phyloP scores from a whole-genome alignment of 2,888 invertebrate genomes.

The Chrysopilus asiliformis region DNA sequence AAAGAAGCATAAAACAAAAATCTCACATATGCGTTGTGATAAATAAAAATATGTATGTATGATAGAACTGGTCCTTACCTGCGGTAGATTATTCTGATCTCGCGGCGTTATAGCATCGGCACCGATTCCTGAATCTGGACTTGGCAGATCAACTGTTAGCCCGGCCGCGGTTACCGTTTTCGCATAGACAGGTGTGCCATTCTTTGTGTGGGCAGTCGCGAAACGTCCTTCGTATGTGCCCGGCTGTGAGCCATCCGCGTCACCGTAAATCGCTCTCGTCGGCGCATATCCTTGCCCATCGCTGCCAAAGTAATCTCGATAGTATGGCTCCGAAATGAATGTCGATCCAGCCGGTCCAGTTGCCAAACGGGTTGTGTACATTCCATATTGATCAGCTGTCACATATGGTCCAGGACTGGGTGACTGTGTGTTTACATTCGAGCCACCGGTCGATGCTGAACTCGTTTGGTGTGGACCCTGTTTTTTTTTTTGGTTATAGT shows the following conservation, averaged over 20 bases:
- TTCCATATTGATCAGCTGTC: slow-evolving; percentile 34
- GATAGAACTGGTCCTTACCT: no score
- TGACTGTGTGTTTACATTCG: slow-evolving; percentile 32
- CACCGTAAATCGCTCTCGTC: slow-evolving; percentile 30
- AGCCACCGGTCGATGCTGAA: slow-evolving; percentile 20
- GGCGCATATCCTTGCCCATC: slow-evolving; percentile 36
- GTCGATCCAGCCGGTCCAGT: slow-evolving; percentile 37
- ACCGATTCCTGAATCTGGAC: slow-evolving; percentile 92
- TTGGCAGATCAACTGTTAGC: slow-evolving; percentile 85
- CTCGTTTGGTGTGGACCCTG: slow-evolving; percentile 29
- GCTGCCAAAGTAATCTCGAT: slow-evolving; percentile 58
- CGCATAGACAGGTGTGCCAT: slow-evolving; percentile 31
- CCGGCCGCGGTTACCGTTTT: slow-evolving; percentile 55
- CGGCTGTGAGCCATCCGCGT: slow-evolving; percentile 29
- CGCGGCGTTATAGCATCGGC: slow-evolving; percentile 85
- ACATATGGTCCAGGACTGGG: slow-evolving; percentile 37
- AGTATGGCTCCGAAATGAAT: slow-evolving; percentile 60
- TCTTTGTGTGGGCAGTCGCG: slow-evolving; percentile 26
- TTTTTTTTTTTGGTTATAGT: slow-evolving; percentile 3
- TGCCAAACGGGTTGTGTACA: slow-evolving; percentile 33
- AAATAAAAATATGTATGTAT: no score
- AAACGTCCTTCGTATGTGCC: slow-evolving; percentile 34
- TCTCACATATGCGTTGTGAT: no score
- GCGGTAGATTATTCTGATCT: slow-evolving; percentile 78
- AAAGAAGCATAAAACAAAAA: no score